phyloP scores from a whole-genome alignment of 2,888 invertebrate genomes.

The Heliothis peltigera region DNA sequence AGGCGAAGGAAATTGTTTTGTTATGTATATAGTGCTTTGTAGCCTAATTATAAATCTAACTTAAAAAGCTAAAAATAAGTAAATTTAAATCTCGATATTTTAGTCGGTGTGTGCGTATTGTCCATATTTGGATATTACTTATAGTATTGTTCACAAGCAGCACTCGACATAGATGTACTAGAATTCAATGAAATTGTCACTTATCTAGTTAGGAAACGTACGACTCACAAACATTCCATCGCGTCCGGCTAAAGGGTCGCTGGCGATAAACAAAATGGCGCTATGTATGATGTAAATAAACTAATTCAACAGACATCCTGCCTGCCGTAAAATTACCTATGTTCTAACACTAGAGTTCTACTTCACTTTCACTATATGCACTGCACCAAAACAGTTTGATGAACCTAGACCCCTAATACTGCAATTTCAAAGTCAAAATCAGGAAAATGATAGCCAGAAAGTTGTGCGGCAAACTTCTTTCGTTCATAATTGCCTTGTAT shows the following conservation, averaged over 20 bases:
- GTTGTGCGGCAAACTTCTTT: too few species aligned
- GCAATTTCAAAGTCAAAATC: too few species aligned
- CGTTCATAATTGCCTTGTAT: too few species aligned
- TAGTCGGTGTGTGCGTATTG: background rate
- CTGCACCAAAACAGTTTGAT: background rate
- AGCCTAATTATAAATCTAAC: background rate
- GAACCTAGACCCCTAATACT: too few species aligned
- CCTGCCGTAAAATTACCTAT: background rate
- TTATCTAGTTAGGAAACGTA: background rate
- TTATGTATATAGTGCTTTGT: background rate
- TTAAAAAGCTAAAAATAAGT: background rate
- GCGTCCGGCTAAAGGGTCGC: background rate
- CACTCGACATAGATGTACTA: background rate
- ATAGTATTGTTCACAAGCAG: background rate
- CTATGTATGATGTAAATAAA: background rate
- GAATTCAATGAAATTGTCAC: background rate
- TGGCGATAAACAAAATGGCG: background rate
- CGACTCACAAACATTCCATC: conserved; percentile 1
- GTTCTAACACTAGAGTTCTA: background rate
- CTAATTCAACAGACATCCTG: background rate
- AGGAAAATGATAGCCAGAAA: too few species aligned
- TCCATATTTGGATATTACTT: background rate
- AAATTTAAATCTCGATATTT: background rate
- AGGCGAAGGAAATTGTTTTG: background rate
- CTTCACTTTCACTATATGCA: background rate